Evolutionary conservation across 2,888 invertebrate genomes (phyloP).

Genomic region (Pachydiplax longipennis): DNA sequence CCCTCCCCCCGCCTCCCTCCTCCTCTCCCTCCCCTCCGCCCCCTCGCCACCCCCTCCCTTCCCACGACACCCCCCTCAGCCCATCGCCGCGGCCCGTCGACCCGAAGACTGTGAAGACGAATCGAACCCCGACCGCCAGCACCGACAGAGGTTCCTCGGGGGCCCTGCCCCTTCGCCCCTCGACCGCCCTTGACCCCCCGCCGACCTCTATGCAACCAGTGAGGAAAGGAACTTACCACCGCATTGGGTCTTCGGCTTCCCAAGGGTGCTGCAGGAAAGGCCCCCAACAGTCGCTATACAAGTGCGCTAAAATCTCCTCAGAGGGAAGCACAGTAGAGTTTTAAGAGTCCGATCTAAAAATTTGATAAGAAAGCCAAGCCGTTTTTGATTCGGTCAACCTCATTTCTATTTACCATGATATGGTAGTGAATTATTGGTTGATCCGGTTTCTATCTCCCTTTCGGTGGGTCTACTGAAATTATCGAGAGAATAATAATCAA

Average conservation of each 20-base stretch:
- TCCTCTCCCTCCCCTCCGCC: neutral
- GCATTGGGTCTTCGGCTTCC: neutral
- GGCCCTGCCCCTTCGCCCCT: neutral
- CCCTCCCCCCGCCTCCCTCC: neutral
- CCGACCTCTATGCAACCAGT: slow-evolving; percentile 50
- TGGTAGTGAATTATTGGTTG: too few species aligned
- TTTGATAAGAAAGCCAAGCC: too few species aligned
- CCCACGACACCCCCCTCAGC: neutral
- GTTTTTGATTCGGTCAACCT: too few species aligned
- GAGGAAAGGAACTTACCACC: slow-evolving; percentile 47
- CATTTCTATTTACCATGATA: too few species aligned
- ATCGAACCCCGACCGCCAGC: neutral
- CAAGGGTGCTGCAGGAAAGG: slow-evolving; percentile 51
- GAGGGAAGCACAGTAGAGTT: slow-evolving; percentile 59
- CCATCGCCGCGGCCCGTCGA: neutral
- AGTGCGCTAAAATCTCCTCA: slow-evolving; percentile 63
- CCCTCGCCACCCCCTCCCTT: neutral
- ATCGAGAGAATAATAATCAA: too few species aligned
- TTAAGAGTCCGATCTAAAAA: too few species aligned
- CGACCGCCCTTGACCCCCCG: neutral
- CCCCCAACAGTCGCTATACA: slow-evolving; percentile 63
- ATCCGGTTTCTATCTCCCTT: too few species aligned
- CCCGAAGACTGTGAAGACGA: neutral
- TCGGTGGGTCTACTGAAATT: too few species aligned
- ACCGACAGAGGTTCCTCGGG: neutral